Evolutionary conservation across 2,113 vertebrate genomes (phyloP).

Genomic region (Tachycineta bicolor): DNA sequence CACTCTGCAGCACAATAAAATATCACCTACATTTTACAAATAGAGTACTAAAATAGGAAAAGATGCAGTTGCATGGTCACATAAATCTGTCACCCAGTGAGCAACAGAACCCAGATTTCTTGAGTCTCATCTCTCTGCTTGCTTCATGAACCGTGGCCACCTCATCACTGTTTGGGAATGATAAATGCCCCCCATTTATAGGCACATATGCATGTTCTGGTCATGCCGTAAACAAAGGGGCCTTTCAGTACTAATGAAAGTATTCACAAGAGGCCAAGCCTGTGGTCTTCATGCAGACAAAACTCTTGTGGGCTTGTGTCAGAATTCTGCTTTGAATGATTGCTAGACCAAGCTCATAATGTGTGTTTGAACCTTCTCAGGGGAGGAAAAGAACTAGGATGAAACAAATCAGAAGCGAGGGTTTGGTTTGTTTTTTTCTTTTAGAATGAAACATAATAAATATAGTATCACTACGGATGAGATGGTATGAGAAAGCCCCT

Average conservation of each 20-base stretch:
- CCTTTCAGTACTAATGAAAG: conserved; percentile 54
- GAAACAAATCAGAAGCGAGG: neutral
- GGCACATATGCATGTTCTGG: conserved; percentile 18
- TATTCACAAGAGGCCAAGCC: conserved; percentile 27
- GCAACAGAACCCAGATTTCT: neutral
- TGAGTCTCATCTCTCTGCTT: conserved; percentile 40
- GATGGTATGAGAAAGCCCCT: neutral
- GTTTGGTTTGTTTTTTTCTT: neutral
- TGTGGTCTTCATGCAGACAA: conserved; percentile 17
- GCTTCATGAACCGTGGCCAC: conserved; percentile 35
- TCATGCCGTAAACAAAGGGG: conserved; percentile 54
- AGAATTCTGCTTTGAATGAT: conserved; percentile 31
- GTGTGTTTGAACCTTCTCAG: conserved; percentile 24
- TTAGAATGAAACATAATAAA: neutral
- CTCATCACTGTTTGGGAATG: conserved; percentile 25
- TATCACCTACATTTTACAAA: neutral
- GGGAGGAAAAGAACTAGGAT: conserved; percentile 2
- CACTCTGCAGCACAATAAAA: conserved; percentile 7
- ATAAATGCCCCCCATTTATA: conserved; percentile 54
- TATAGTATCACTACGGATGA: neutral
- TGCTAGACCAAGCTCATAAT: neutral
- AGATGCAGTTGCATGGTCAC: neutral
- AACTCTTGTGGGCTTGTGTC: conserved; percentile 15
- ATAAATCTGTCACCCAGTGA: neutral
- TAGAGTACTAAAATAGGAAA: neutral